Evolutionary conservation across 2,113 vertebrate species (phyloP).

Genomic region (Gila orcuttii): DNA sequence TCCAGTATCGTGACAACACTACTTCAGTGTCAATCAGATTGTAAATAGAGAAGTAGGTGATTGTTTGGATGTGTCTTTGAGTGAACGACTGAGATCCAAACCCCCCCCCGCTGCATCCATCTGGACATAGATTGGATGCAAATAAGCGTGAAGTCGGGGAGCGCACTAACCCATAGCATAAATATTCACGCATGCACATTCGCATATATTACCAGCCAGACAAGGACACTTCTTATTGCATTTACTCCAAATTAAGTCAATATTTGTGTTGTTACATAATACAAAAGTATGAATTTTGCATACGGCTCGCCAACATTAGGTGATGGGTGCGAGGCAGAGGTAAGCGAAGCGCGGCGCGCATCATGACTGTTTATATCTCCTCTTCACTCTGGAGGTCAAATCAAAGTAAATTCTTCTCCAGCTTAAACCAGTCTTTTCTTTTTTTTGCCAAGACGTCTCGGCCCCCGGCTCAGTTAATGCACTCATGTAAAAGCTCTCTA

Average conservation of each 20-base stretch:
- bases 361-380: conserved; percentile 60
- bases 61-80: conserved; percentile 30
- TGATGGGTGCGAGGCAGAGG: background rate
- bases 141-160: conserved; percentile 64
- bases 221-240: conserved; percentile 64
- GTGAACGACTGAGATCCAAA: conserved; percentile 20
- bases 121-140: conserved; percentile 68
- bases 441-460: conserved; percentile 47
- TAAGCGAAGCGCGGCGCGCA: conserved; percentile 18
- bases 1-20: no score
- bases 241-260: conserved; percentile 65
- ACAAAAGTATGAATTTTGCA: conserved; percentile 60
- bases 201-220: conserved; percentile 63
- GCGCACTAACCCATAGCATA: conserved; percentile 53
- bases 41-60: background rate
- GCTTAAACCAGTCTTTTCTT: conserved; percentile 77
- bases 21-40: background rate
- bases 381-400: conserved; percentile 77
- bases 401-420: conserved; percentile 79
- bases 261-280: conserved; percentile 64
- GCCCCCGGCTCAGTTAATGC: conserved; percentile 78
- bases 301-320: conserved; percentile 29
- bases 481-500: conserved; percentile 80
- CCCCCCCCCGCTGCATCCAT: conserved; percentile 54
- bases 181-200: conserved; percentile 67